Evolutionary conservation across 2,797 vertebrate species (phyloP), one percentile per base, ranked within the genome.

Genomic region (Leptatherina wallacei): DNA sequence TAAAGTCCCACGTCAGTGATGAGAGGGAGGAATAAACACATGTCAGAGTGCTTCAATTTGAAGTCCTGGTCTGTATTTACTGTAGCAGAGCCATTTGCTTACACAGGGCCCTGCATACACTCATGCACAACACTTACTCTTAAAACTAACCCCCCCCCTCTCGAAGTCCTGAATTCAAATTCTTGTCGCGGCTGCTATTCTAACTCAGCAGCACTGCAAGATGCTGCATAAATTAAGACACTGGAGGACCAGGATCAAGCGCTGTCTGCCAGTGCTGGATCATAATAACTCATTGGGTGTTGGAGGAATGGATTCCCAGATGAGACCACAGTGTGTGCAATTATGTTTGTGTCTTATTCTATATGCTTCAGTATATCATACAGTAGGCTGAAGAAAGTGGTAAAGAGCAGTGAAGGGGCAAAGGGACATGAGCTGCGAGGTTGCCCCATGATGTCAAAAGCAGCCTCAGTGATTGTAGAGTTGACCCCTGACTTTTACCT

Each of bases 171-270:
- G 75, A 88, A 90, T 91, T 93, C 72, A 83, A 86, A 91, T 92
- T 90, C 90, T 66, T 76, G 81, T 88, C 80, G 47, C 22, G 71
- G 78, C 83, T 70, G 75, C 78, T 80, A 73, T 83, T 91, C 80
- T 73, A 81, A 84, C 88, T 84, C 78, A 74, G 84, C 61, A 74
- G 80, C 89, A 82, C 91, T 80, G 92, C 92, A 92, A 92, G 86
- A 91, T 91, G 83, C 85, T 84, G 92, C 90, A 94, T 94, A 92
- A 92, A 94, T 94, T 90, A 94, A 91, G 82, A 80, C 22, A 60
- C 83, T 82, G 80, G 74, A 82, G 65, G 82, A 77, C 2, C 40
- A 60, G 73, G 70, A 81, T 71, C 18, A 20, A 77, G 71, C 69
- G 27, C 65, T 51, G 76, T 75, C 77, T 81, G 81, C 80, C 76